Evolutionary conservation across 2,113 vertebrate genomes (phyloP).

Genomic region (Elaphurus davidianus): DNA sequence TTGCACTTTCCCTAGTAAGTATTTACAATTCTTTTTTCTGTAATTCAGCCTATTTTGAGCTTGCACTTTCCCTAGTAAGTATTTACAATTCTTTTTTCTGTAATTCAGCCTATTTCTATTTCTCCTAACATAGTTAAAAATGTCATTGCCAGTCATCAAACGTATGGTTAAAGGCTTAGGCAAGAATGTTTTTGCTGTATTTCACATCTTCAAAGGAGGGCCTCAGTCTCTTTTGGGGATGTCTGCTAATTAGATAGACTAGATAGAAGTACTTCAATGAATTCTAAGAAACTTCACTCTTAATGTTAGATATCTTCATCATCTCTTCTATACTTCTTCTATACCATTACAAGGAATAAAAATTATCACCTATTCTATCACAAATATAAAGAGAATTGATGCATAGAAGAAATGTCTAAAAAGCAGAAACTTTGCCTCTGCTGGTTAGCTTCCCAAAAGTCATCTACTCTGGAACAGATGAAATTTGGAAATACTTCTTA

Average conservation of each 20-base stretch:
- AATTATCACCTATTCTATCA: background rate
- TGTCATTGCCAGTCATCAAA: background rate
- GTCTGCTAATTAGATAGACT: background rate
- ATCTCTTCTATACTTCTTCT: background rate
- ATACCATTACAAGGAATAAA: background rate
- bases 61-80: background rate
- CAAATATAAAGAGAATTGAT: background rate
- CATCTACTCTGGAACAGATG: background rate
- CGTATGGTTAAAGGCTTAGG: background rate
- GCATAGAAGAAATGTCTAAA: background rate
- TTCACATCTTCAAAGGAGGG: conserved; percentile 23
- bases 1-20: background rate
- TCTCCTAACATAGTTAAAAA: background rate
- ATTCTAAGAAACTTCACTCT: background rate
- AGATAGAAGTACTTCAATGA: background rate
- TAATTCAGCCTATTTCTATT: background rate
- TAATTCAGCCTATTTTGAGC: background rate
- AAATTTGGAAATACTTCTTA: background rate
- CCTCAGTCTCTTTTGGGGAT: background rate
- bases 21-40: background rate
- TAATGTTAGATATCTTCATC: background rate
- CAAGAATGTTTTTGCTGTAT: background rate
- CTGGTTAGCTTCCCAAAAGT: background rate
- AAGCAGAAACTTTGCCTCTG: background rate
- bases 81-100: background rate